Evolutionary conservation across 2,113 vertebrate species (phyloP).

Genomic region (Sminthopsis crassicaudata): DNA sequence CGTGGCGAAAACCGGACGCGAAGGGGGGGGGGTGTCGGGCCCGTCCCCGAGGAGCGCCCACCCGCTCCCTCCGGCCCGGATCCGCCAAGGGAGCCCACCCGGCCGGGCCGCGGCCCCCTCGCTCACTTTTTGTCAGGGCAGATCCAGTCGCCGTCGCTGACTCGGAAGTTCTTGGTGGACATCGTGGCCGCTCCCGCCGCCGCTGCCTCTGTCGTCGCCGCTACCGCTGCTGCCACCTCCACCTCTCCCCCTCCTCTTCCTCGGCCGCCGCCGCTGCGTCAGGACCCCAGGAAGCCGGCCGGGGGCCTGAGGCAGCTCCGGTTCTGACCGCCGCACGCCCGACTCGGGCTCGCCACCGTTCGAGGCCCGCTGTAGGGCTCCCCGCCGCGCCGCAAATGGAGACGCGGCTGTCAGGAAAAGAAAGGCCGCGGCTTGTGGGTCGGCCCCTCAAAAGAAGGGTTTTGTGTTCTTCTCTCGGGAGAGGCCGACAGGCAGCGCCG

Average conservation of each 20-base stretch:
- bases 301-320: constrained; percentile 8
- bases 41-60: background rate
- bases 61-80: background rate
- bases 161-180: constrained; percentile 98
- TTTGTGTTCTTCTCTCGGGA: background rate
- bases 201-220: background rate
- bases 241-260: background rate
- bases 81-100: background rate
- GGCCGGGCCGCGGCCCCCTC: background rate
- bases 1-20: no score
- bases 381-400: background rate
- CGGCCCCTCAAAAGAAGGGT: background rate
- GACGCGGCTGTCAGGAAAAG: background rate
- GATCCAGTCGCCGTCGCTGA: constrained; percentile 98
- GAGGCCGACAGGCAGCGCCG: constrained; percentile 58
- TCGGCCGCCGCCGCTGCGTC: constrained; percentile 42
- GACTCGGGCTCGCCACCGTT: background rate
- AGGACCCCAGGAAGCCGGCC: constrained; percentile 34
- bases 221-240: background rate
- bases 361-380: background rate
- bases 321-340: constrained; percentile 58
- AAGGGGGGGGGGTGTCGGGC: no score
- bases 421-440: background rate
- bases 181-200: constrained; percentile 80
- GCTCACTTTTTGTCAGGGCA: constrained; percentile 98